Percentiles rank a stretch among this genome's conserved stretches.
Conservation (phyloP, 2,113 vertebrate species). For the Gallinago paraguaiae region DNA sequence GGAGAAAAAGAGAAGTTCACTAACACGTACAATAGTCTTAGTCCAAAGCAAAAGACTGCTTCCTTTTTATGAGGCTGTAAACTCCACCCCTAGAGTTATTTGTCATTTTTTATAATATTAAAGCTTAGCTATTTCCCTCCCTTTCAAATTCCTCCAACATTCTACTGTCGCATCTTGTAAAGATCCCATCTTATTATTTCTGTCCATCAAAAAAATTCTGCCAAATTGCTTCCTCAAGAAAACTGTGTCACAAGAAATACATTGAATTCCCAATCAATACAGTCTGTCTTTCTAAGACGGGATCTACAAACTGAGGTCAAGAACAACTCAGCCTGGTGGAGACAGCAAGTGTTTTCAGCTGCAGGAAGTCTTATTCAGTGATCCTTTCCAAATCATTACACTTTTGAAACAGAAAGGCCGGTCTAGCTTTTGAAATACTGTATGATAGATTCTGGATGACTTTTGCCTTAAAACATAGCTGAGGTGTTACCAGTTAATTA, state of each 20-base stretch:
- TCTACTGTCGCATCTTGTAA: not conserved
- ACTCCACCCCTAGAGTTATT: not conserved
- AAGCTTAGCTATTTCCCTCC: not conserved
- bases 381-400: constrained; percentile 65
- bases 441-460: constrained; percentile 71
- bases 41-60: constrained; percentile 24
- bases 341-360: constrained; percentile 72
- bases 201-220: constrained; percentile 30
- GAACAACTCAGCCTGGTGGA: constrained; percentile 65
- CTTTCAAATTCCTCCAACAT: constrained; percentile 1
- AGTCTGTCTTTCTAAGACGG: constrained; percentile 33
- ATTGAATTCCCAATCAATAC: constrained; percentile 32
- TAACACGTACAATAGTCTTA: not conserved
- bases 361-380: constrained; percentile 70
- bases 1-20: constrained; percentile 19
- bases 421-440: constrained; percentile 64
- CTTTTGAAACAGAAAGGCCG: constrained; percentile 59
- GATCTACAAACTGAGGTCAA: constrained; percentile 51
- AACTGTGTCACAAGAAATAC: constrained; percentile 26
- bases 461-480: constrained; percentile 76
- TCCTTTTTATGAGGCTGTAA: not conserved
- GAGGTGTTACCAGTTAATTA: constrained; percentile 78
- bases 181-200: constrained; percentile 4
- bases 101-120: not conserved
- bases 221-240: constrained; percentile 7